Base-by-base conservation (phyloP, 2,888 invertebrate species). In the Diloba caeruleocephala region DNA sequence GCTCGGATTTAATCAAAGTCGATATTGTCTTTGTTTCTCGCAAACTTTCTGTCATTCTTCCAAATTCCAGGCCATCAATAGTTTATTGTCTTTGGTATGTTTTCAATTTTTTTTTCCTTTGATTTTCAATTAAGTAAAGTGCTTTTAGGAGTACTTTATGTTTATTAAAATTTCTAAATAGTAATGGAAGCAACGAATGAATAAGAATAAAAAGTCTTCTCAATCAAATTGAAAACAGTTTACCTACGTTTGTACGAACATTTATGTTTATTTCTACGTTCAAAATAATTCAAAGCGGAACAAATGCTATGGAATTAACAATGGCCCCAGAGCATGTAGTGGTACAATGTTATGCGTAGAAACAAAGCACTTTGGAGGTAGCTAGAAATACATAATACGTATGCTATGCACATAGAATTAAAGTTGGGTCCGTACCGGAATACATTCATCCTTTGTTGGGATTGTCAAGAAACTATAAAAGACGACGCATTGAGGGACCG, bases 391-490 rank as follows among this genome's bases (percentile, higher is more conserved):
- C 75, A 81, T 76, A 78, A 62, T 79, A 79, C 76, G 79, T 80
- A 78, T 78, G 78, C 76, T 76, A 73, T 78, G 74, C 77, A 76
- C 76, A 79, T 75, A 77, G 70, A 82, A 80, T 81, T 83, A 81
- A 81, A 81, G 76, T 82, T 77, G 74, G 76, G 75, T 72, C 38
- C 29, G 69, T 63, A 74, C 71, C 78, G 73, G 81, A 81, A 85
- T 83, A 82, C 71, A 79, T 81, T 82, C 73, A 79, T 76, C 78
- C 78, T 77, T 78, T 82, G 79, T 81, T 74, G 69, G 68, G 68
- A 53, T 57, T 34, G 52, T 39, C 59, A 57, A 45, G 48, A 71
- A 65, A 60, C 69, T 66, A 69, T 63, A 65, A 68, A 58, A 48
- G 43, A 67, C 53, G 43, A 67, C 51, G 49, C 65, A 54, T 58